Evolutionary conservation across 2,797 vertebrate species (phyloP).

Genomic region (Pterois miles): DNA sequence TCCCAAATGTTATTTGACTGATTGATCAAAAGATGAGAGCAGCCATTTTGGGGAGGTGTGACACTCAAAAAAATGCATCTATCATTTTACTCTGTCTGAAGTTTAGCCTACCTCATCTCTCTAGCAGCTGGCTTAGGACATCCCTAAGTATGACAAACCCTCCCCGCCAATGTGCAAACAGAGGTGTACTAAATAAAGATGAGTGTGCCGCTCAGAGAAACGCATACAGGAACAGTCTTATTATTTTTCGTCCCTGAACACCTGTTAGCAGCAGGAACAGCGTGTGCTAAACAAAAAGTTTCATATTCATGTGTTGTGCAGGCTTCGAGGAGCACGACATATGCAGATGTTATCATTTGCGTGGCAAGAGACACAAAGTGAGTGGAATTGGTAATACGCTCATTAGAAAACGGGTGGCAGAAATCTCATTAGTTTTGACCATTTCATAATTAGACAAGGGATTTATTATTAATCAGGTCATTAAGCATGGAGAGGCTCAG

Average conservation of each 20-base stretch:
- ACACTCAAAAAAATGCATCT: background rate
- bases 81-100: background rate
- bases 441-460: constrained; percentile 70
- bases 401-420: constrained; percentile 64
- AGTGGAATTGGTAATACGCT: constrained; percentile 55
- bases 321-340: constrained; percentile 25
- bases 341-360: constrained; percentile 54
- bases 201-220: background rate
- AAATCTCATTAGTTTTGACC: constrained; percentile 72
- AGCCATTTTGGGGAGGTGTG: background rate
- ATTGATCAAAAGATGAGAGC: background rate
- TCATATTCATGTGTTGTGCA: constrained; percentile 49
- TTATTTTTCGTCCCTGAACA: constrained; percentile 29
- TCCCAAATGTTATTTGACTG: background rate
- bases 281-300: constrained; percentile 40
- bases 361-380: constrained; percentile 22
- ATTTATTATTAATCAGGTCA: constrained; percentile 74
- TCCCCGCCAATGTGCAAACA: background rate
- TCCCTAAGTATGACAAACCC: background rate
- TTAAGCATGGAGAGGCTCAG: constrained; percentile 55
- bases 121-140: background rate
- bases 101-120: background rate
- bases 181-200: background rate
- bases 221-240: background rate
- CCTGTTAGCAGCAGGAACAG: constrained; percentile 38